Evolutionary conservation across 2,888 invertebrate species (phyloP), one percentile per base, ranked within the genome.

Genomic region (Branchellion lobata): DNA sequence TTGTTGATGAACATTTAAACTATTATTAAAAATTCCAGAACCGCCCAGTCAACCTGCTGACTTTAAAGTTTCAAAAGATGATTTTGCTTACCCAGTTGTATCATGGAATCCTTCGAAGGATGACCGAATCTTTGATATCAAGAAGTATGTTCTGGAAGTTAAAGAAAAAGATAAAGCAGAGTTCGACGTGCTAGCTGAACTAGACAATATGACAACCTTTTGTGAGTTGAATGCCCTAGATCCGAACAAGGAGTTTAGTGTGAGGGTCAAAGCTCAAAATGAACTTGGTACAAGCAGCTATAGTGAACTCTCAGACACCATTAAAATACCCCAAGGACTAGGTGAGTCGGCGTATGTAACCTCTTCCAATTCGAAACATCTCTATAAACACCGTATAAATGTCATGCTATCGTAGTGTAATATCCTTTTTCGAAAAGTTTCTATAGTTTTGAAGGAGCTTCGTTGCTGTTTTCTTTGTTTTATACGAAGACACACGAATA

Each of bases 101-200:
- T 65, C 77, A 14, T 77, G 77, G 77, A 65, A 77, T 61, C 77
- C 61, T 27, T 57, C 77, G 14, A 77, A 61, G 61, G 77, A 77
- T 61, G 77, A 77, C 33, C 57, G 57, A 0, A n/a, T 77, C n/a
- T 77, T 57, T 5, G 69, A 78, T 11, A 71, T 78, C 24, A 36
- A 53, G 27, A 69, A 47, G 11, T 78, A 71, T 51, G 24, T 65
- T 34, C 27, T 78, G 24, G 78, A 78, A 51, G 33, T 47, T 21
- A 78, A 78, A 53, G 71, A 71, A 34, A 21, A 29, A 78, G n/a
- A 40, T 29, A 71, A 78, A 24, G 47, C 33, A n/a, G 75, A 79
- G 11, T 79, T 47, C 29, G 34, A 18, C n/a, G 24, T 36, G 0
- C 51, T 79, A 29, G 51, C 40, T 21, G 29, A 61, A 5, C 61